These are phyloP conservation scores for Esox masquinongy DNA, from an alignment of 2,797 vertebrate genomes.

Conservation along the genomic window DNA sequence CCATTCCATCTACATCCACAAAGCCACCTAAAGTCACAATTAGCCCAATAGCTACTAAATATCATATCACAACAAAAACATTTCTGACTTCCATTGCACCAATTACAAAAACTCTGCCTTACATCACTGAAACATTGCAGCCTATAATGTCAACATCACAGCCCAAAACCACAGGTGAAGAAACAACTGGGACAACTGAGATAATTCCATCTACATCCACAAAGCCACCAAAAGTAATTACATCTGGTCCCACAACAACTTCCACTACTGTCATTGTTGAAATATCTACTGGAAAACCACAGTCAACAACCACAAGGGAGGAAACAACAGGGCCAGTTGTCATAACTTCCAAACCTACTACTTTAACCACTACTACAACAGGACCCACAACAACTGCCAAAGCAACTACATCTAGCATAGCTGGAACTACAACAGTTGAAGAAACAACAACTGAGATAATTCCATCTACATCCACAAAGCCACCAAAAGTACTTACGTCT, in stretches of 20 bases:
- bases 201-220: constrained; percentile 11
- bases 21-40: constrained; percentile 12
- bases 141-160: not conserved
- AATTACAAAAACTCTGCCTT: constrained; percentile 8
- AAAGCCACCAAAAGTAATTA: constrained; percentile 1
- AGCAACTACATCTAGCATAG: not conserved
- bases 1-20: constrained; percentile 10
- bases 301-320: not conserved
- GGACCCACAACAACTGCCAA: not conserved
- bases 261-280: constrained; percentile 14
- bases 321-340: not conserved
- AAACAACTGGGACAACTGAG: not conserved
- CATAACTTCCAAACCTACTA: not conserved
- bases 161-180: not conserved
- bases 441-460: constrained; percentile 2
- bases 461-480: constrained; percentile 12
- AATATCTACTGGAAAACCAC: constrained; percentile 11
- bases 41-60: constrained; percentile 4
- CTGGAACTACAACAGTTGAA: not conserved
- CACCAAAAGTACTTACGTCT: constrained; percentile 7
- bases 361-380: not conserved
- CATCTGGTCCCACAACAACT: constrained; percentile 13
- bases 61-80: constrained; percentile 2
- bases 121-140: not conserved
- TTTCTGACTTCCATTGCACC: not conserved